Percentiles rank a stretch among this genome's conserved stretches.
These are phyloP conservation scores for Andrena praecox DNA, from an alignment of 2,888 invertebrate species.

Conservation along the genomic window DNA sequence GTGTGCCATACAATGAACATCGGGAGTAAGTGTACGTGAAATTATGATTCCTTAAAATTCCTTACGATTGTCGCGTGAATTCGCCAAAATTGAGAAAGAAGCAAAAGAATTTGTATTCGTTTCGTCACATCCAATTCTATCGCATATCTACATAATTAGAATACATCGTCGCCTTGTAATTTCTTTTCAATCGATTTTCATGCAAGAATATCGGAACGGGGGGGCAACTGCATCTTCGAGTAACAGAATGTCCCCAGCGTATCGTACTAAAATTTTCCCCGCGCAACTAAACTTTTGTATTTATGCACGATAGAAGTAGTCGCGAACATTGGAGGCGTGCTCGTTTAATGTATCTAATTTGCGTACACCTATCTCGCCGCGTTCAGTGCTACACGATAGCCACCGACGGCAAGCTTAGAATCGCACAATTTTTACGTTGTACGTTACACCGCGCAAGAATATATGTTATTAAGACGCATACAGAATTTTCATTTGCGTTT, in stretches of 20 bases:
- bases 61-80: constrained; percentile 59
- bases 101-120: constrained; percentile 39
- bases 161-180: constrained; percentile 15
- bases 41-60: constrained; percentile 58
- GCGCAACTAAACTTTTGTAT: constrained; percentile 36
- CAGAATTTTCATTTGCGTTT: constrained; percentile 13
- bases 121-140: constrained; percentile 24
- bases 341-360: constrained; percentile 31
- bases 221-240: constrained; percentile 47
- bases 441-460: constrained; percentile 15
- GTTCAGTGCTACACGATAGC: constrained; percentile 7
- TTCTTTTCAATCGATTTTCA: constrained; percentile 13
- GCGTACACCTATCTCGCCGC: background rate
- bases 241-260: constrained; percentile 34
- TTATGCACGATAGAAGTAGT: constrained; percentile 23
- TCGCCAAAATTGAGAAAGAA: constrained; percentile 56
- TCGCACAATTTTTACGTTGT: constrained; percentile 29
- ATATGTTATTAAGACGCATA: constrained; percentile 20
- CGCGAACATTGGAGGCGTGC: constrained; percentile 20
- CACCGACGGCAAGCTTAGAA: constrained; percentile 15
- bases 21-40: constrained; percentile 56
- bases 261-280: constrained; percentile 19
- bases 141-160: constrained; percentile 28
- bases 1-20: constrained; percentile 51
- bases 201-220: constrained; percentile 35